Evolutionary conservation across 2,888 invertebrate genomes (phyloP).

Genomic region (Entomobrya multifasciata): DNA sequence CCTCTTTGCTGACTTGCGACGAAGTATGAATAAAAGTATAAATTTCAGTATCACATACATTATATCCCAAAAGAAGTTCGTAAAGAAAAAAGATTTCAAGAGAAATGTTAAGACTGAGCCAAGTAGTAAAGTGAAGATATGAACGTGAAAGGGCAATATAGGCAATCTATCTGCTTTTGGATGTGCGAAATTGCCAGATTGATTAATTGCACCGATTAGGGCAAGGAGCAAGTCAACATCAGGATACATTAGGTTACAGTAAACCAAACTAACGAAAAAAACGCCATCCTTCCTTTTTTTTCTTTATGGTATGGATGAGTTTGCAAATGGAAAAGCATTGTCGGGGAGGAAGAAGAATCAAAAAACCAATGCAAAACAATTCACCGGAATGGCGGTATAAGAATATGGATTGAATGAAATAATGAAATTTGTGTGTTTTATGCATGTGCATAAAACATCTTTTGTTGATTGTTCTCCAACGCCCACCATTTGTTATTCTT

Average conservation of each 20-base stretch:
- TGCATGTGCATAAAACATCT: conserved; percentile 34
- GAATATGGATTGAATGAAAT: not conserved
- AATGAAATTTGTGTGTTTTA: not conserved
- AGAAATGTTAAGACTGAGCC: not conserved
- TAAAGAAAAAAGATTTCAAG: not conserved
- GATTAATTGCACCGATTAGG: conserved; percentile 70
- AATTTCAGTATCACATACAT: no score
- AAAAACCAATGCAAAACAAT: no score
- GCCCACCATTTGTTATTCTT: conserved; percentile 66
- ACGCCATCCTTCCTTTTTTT: not conserved
- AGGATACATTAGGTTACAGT: conserved; percentile 51
- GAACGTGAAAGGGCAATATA: conserved; percentile 13
- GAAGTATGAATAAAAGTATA: no score
- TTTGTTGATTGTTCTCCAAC: conserved; percentile 68
- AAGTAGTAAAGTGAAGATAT: conserved; percentile 38
- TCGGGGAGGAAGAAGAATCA: no score
- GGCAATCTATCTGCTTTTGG: conserved; percentile 42
- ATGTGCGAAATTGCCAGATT: conserved; percentile 69
- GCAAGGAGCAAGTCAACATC: conserved; percentile 67
- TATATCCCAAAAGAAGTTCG: conserved; percentile 15
- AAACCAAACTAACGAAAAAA: no score
- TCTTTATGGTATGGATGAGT: no score
- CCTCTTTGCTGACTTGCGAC: no score
- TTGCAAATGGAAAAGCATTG: no score
- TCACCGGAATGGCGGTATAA: not conserved